Evolutionary conservation across 2,113 vertebrate species (phyloP).

Genomic region (Synodontis membranacea): DNA sequence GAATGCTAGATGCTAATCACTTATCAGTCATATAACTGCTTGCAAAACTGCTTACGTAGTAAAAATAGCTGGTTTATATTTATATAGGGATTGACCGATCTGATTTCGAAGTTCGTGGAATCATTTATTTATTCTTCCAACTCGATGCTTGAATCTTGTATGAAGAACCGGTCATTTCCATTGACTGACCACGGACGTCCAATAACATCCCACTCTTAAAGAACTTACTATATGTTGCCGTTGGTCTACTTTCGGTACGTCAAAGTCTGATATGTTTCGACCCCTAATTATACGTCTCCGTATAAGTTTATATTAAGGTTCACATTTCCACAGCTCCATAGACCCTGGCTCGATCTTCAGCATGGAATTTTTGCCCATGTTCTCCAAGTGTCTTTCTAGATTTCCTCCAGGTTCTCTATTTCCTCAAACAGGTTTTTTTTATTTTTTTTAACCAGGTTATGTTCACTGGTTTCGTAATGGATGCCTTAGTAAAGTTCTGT

Average conservation of each 20-base stretch:
- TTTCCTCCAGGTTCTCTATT: not conserved
- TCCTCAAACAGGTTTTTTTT: not conserved
- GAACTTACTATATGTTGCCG: not conserved
- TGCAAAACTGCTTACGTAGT: not conserved
- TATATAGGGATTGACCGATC: not conserved
- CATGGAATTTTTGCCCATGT: not conserved
- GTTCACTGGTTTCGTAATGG: not conserved
- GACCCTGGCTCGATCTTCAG: not conserved
- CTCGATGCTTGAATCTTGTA: not conserved
- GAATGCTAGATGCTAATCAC: not conserved
- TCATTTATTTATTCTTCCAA: not conserved
- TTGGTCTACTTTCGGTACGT: not conserved
- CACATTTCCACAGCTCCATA: not conserved
- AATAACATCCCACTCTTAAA: not conserved
- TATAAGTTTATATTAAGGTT: conserved; percentile 5
- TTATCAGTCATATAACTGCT: not conserved
- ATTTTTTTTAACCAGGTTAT: not conserved
- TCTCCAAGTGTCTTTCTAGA: not conserved
- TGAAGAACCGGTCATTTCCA: not conserved
- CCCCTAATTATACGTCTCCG: not conserved
- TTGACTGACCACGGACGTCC: not conserved
- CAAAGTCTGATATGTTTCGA: not conserved
- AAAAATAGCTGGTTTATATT: not conserved
- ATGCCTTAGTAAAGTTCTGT: not conserved
- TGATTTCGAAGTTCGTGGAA: not conserved